Base-by-base conservation (phyloP, 2,113 vertebrate genomes). In the Ophiodon elongatus region DNA sequence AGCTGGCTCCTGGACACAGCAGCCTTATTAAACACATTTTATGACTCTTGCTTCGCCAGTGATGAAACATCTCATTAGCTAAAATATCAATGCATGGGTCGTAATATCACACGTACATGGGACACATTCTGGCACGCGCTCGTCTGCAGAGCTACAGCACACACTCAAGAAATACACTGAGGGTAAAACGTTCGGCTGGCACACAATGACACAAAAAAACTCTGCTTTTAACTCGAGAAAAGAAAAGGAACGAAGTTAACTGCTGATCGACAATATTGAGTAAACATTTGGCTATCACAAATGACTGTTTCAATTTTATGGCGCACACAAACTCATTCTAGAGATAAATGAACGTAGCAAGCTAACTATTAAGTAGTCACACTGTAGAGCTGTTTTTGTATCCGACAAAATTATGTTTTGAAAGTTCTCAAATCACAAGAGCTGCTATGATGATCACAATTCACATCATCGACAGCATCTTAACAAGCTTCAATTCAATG, bases 1-100 rank as follows among this genome's bases (percentile, higher is more conserved):
- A 79, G 70, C 84, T 84, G 85, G 71, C 33, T 76, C 45, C 77
- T 85, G 82, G 81, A 83, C 57, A 68, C 84, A 74, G 23, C 71
- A n/a, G 19, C 68, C 56, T 73, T 59, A 73, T 84, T 62, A 83
- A 87, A 87, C 35, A 63, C 65, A 52, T 89, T 86, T 81, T 84
- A 86, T 63, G 65, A 64, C 78, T 33, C 52, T 72, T 56, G 63
- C 50, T 69, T 78, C 64, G 65, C 47, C 69, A 80, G 82, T 83
- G 65, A 80, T 54, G 33, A 73, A 80, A 60, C 37, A 62, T 72
- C n/a, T 85, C 72, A 73, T 73, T 68, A 66, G 75, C 50, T 41
- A 11, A 50, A 72, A 81, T 76, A 56, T 0, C 50, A 76, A 8
- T n/a, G 77, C 37, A 31, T 66, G 57, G 60, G 64, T 62, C 14